Evolutionary conservation across 2,888 invertebrate species (phyloP).

Genomic region (Chrysodeixis includens): DNA sequence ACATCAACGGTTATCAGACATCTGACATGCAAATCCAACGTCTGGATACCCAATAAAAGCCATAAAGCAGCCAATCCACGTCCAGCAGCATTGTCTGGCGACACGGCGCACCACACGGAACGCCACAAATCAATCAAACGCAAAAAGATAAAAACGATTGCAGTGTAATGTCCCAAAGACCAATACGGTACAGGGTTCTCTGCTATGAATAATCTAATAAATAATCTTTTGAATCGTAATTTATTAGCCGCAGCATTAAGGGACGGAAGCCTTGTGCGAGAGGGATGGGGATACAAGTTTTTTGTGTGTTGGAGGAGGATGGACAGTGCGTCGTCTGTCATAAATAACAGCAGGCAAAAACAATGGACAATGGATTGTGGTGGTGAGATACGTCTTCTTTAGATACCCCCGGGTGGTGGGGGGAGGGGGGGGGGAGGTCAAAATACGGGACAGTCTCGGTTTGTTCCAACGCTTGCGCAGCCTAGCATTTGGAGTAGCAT

Average conservation of each 20-base stretch:
- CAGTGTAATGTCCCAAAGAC: conserved; percentile 79
- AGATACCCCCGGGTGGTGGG: conserved; percentile 66
- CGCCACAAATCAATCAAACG: conserved; percentile 83
- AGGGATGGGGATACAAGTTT: conserved; percentile 59
- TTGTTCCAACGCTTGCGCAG: conserved; percentile 68
- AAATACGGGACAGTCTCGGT: conserved; percentile 60
- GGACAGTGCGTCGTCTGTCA: conserved; percentile 81
- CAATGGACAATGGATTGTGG: conserved; percentile 89
- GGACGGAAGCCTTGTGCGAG: conserved; percentile 82
- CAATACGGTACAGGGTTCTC: conserved; percentile 83
- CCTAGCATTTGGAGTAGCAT: conserved; percentile 45
- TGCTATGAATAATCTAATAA: conserved; percentile 88
- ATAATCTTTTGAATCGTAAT: conserved; percentile 87
- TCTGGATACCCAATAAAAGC: conserved; percentile 49
- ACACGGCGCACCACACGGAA: conserved; percentile 56
- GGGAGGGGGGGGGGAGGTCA: conserved; percentile 56
- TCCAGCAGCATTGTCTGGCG: conserved; percentile 53
- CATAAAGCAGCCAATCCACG: conserved; percentile 55
- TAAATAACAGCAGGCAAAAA: conserved; percentile 88
- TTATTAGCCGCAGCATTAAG: conserved; percentile 85
- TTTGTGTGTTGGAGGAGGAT: conserved; percentile 69
- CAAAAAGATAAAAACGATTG: conserved; percentile 68
- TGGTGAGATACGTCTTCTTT: conserved; percentile 89
- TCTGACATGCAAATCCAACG: conserved; percentile 51
- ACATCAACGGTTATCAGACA: conserved; percentile 39